phyloP scores from a whole-genome alignment of 2,797 vertebrate species.

The Otolemur crassicaudatus region DNA sequence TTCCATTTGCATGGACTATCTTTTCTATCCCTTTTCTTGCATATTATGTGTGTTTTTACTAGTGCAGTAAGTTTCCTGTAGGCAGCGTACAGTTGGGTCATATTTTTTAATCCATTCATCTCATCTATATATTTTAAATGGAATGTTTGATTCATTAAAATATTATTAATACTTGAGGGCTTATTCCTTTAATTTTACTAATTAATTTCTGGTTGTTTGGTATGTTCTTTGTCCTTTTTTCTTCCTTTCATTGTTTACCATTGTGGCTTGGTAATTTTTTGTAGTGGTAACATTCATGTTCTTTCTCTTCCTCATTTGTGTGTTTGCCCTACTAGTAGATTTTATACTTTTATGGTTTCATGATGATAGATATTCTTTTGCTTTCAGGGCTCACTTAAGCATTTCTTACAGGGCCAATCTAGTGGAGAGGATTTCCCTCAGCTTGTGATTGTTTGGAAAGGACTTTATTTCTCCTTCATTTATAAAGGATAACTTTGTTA shows the following conservation, averaged over 20 bases:
- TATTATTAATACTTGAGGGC: not conserved
- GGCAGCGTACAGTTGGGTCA: not conserved
- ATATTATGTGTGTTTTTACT: not conserved
- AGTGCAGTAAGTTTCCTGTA: not conserved
- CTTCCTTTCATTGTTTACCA: not conserved
- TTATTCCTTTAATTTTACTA: not conserved
- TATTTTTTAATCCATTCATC: not conserved
- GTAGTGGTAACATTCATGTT: not conserved
- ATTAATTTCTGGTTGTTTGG: not conserved
- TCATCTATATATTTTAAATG: not conserved
- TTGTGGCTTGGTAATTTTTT: not conserved
- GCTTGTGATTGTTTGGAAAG: no score
- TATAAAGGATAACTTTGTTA: no score
- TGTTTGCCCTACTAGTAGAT: no score
- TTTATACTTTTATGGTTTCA: no score
- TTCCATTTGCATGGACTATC: not conserved
- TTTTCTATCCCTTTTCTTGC: not conserved
- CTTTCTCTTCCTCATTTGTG: not conserved
- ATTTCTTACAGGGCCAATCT: no score
- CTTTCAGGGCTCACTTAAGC: no score
- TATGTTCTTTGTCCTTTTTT: not conserved
- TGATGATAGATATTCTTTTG: no score
- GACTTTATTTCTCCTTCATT: no score
- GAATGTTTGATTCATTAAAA: not conserved
- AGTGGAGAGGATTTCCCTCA: no score